phyloP scores from a whole-genome alignment of 2,888 invertebrate species.

The Dasypolia templi region DNA sequence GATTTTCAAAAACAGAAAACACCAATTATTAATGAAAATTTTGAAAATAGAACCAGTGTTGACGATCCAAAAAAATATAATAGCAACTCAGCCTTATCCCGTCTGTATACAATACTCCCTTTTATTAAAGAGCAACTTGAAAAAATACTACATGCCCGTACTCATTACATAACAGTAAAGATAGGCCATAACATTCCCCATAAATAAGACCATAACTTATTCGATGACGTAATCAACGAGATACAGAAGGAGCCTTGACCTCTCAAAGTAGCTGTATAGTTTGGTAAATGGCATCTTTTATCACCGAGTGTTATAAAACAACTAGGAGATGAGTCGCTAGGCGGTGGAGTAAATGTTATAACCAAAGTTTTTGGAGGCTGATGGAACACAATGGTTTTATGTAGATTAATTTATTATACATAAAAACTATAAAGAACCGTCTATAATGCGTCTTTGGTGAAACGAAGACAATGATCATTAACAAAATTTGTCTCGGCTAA shows the following conservation, averaged over 20 bases:
- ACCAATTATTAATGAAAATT: background rate
- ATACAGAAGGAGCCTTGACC: slow-evolving; percentile 61
- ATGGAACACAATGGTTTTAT: background rate
- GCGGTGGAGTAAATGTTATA: slow-evolving; percentile 12
- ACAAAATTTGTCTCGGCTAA: slow-evolving; percentile 14
- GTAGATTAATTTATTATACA: background rate
- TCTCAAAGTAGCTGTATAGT: slow-evolving; percentile 39
- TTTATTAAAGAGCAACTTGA: slow-evolving; percentile 28
- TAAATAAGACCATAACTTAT: slow-evolving; percentile 62
- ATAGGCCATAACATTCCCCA: slow-evolving; percentile 52
- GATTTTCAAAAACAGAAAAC: background rate
- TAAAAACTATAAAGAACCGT: background rate
- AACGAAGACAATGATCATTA: background rate
- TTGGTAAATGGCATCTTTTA: slow-evolving; percentile 44
- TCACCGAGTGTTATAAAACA: slow-evolving; percentile 49
- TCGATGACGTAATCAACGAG: slow-evolving; percentile 58
- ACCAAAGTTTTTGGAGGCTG: slow-evolving; percentile 19
- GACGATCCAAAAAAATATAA: background rate
- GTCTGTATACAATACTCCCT: slow-evolving; percentile 1
- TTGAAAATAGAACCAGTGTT: background rate
- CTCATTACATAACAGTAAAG: slow-evolving; percentile 55
- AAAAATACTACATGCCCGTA: slow-evolving; percentile 43
- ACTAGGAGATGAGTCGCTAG: slow-evolving; percentile 30
- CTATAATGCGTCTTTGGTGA: background rate
- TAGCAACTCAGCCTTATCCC: too few species aligned